Evolutionary conservation across 2,888 invertebrate genomes (phyloP).

Genomic region (Syrphus vitripennis): DNA sequence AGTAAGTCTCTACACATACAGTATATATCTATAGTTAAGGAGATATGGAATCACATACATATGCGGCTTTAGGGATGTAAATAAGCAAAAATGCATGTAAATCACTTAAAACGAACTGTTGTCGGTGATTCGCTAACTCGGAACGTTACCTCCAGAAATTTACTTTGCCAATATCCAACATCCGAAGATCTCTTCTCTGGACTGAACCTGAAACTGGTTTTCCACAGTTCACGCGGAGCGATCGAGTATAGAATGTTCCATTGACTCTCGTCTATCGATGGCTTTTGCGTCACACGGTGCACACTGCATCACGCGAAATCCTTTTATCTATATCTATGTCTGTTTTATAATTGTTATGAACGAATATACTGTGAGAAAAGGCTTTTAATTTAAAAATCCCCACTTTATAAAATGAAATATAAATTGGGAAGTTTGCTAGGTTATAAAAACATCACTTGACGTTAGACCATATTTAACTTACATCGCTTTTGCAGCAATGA

Average conservation of each 20-base stretch:
- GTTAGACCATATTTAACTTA: no score
- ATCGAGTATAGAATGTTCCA: conserved; percentile 5
- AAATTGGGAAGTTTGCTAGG: no score
- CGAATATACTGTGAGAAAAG: background rate
- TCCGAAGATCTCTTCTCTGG: conserved; percentile 45
- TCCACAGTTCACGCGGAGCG: conserved; percentile 58
- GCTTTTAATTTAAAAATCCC: no score
- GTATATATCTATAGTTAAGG: no score
- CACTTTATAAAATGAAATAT: no score
- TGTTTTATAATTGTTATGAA: background rate
- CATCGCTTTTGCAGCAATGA: no score
- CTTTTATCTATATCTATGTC: background rate
- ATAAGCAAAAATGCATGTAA: conserved; percentile 71
- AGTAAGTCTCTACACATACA: conserved; percentile 22
- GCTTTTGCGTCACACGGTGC: conserved; percentile 59
- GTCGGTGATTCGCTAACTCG: conserved; percentile 50
- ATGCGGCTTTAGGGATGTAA: conserved; percentile 50
- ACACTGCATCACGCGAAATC: conserved; percentile 51
- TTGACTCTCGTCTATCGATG: conserved; percentile 56
- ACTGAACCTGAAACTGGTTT: conserved; percentile 55
- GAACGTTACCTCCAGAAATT: conserved; percentile 25
- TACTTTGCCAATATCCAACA: background rate
- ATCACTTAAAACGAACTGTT: conserved; percentile 70
- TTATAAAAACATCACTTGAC: no score
- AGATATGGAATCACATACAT: no score